Conservation (phyloP, 2,888 invertebrate species). For the Dascillus cervinus region DNA sequence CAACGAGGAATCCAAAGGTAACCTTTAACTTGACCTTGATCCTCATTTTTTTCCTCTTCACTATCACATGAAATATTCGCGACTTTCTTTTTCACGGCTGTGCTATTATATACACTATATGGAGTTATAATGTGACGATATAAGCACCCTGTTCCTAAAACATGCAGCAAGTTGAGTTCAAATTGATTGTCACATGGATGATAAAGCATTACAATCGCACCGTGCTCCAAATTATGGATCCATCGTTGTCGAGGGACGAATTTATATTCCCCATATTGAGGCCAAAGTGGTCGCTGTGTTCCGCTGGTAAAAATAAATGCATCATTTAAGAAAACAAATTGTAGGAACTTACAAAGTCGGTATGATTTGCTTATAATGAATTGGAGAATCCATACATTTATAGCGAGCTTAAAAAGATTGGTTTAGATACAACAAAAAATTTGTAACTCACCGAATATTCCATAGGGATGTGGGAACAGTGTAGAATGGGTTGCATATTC, state of each 20-base stretch:
- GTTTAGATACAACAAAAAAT: too few relatives aligned
- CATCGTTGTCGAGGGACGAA: conserved; percentile 74
- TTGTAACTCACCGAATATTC: too few relatives aligned
- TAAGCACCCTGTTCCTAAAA: conserved; percentile 57
- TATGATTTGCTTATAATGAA: conserved; percentile 54
- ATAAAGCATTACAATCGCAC: conserved; percentile 74
- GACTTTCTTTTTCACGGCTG: conserved; percentile 1
- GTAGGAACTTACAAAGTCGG: conserved; percentile 59
- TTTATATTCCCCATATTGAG: conserved; percentile 70
- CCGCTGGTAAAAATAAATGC: conserved; percentile 57
- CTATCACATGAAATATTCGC: conserved; percentile 1
- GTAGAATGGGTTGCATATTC: conserved; percentile 42
- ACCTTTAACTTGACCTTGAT: too few relatives aligned
- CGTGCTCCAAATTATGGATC: conserved; percentile 77
- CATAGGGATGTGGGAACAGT: conserved; percentile 51
- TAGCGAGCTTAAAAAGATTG: conserved; percentile 49
- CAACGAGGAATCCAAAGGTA: too few relatives aligned
- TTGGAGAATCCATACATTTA: conserved; percentile 59
- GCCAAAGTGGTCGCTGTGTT: conserved; percentile 72
- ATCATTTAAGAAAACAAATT: not conserved
- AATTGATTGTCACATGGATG: conserved; percentile 71
- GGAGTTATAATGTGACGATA: conserved; percentile 72
- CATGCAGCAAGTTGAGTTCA: conserved; percentile 54
- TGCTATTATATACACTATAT: conserved; percentile 42
- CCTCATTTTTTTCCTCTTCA: conserved; percentile 3